phyloP scores from a whole-genome alignment of 1,140 invertebrate species.

The Polyergus mexicanus region DNA sequence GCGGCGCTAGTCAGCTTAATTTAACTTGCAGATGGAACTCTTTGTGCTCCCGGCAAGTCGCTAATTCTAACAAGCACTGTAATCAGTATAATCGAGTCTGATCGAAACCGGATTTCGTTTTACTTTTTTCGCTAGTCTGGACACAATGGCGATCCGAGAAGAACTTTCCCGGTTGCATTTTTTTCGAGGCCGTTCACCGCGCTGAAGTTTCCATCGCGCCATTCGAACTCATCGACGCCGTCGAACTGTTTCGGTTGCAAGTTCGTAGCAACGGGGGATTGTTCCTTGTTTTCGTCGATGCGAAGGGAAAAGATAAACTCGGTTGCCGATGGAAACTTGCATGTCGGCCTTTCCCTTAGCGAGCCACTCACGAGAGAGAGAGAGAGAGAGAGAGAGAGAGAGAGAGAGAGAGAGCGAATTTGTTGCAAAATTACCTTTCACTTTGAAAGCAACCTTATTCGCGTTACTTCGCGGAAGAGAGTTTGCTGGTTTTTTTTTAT shows the following conservation, averaged over 20 bases:
- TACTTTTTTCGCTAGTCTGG: background rate
- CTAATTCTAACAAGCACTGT: constrained; percentile 10
- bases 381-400: too few species aligned
- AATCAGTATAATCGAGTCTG: background rate
- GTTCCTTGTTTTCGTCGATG: constrained; percentile 42
- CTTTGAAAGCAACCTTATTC: constrained; percentile 13
- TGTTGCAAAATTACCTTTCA: constrained; percentile 22
- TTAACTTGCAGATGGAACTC: background rate
- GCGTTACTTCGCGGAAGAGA: background rate
- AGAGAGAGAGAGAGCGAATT: background rate
- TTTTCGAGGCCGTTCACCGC: background rate
- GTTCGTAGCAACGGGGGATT: constrained; percentile 8
- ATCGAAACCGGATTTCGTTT: constrained; percentile 29
- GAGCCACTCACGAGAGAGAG: background rate
- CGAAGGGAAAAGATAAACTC: constrained; percentile 41
- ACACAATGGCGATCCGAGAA: constrained; percentile 9
- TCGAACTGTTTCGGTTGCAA: constrained; percentile 45
- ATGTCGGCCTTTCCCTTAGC: background rate
- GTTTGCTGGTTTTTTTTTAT: background rate
- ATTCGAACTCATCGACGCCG: constrained; percentile 41
- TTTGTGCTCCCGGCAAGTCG: background rate
- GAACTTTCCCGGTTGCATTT: background rate
- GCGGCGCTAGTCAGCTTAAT: background rate
- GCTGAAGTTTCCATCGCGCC: constrained; percentile 23
- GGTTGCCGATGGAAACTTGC: constrained; percentile 16